phyloP scores from a whole-genome alignment of 2,797 vertebrate species.

The Martes flavigula region DNA sequence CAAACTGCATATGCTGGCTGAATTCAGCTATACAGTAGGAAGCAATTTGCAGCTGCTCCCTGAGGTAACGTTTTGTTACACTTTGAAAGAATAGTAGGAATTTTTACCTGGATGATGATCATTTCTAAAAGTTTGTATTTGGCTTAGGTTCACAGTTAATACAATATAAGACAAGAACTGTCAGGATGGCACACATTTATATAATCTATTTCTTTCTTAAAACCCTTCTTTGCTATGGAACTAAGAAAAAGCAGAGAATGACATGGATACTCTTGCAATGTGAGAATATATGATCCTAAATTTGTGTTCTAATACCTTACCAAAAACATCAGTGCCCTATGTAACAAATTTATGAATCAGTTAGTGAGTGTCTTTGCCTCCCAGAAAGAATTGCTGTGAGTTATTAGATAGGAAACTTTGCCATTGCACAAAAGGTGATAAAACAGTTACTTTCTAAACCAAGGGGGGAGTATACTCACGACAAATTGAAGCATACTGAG shows the following conservation, averaged over 20 bases:
- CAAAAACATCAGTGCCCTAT: not conserved
- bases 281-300: not conserved
- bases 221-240: not conserved
- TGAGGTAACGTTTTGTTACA: not conserved
- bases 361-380: not conserved
- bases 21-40: not conserved
- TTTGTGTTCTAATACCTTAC: not conserved
- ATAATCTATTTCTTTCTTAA: constrained; percentile 12
- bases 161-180: not conserved
- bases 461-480: not conserved
- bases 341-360: not conserved
- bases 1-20: not conserved
- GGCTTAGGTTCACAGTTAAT: not conserved
- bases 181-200: not conserved
- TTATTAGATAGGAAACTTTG: not conserved
- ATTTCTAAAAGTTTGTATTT: not conserved
- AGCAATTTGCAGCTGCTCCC: not conserved
- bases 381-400: not conserved
- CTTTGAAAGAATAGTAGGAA: not conserved
- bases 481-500: not conserved
- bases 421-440: not conserved
- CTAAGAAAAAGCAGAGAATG: not conserved
- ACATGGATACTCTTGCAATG: not conserved
- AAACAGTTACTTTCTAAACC: not conserved
- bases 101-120: not conserved